Evolutionary conservation across 92 coral and sea anemone genomes (phyloP).

Genomic region (Zoanthus gigantus): DNA sequence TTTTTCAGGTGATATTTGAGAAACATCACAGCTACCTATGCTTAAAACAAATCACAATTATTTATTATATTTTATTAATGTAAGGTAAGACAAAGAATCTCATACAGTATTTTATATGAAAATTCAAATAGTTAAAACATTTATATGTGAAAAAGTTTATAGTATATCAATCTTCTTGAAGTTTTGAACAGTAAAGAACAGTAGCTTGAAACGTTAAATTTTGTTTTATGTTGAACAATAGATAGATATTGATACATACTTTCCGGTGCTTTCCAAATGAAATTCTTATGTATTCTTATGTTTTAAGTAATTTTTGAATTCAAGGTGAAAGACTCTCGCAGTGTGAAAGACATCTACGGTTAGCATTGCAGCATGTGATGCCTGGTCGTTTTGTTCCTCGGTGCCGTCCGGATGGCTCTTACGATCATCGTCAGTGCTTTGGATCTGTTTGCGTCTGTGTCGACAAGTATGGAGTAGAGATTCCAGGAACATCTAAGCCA

Average conservation of each 20-base stretch:
- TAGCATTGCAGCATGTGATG: constrained; percentile 74
- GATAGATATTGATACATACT: not conserved
- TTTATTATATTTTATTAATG: too few species aligned
- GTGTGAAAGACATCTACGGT: constrained; percentile 76
- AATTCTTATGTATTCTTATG: not conserved
- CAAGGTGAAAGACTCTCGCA: constrained; percentile 65
- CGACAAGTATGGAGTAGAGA: constrained; percentile 80
- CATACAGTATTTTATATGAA: too few species aligned
- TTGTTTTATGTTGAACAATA: too few species aligned
- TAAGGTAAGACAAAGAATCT: too few species aligned
- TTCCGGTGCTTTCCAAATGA: not conserved
- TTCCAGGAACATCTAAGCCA: constrained; percentile 85
- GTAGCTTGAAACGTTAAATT: too few species aligned
- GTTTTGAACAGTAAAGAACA: too few species aligned
- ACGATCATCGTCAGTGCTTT: constrained; percentile 79
- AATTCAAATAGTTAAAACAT: too few species aligned
- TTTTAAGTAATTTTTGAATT: not conserved
- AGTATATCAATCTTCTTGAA: too few species aligned
- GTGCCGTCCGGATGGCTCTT: constrained; percentile 80
- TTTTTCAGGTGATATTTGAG: too few species aligned
- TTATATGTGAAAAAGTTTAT: too few species aligned
- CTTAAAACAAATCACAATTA: too few species aligned
- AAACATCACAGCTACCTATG: too few species aligned
- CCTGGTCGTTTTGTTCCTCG: constrained; percentile 93
- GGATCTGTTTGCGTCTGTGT: constrained; percentile 93